These are phyloP conservation scores for Syngnathus scovelli DNA, from an alignment of 2,113 vertebrate species.

Conservation along the genomic window DNA sequence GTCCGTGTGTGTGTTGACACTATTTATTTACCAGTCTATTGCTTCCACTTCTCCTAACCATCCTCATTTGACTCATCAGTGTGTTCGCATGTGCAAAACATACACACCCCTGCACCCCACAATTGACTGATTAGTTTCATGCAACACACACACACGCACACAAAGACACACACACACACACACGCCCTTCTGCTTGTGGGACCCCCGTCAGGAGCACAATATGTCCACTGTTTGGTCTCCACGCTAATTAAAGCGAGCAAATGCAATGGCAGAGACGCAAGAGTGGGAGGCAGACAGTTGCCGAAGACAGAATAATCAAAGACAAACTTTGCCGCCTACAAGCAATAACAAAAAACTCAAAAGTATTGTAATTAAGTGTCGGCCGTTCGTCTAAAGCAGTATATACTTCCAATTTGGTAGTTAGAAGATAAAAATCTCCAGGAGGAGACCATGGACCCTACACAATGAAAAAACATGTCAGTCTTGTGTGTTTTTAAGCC, in stretches of 20 bases:
- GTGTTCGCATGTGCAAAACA: constrained; percentile 3
- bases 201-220: constrained; percentile 46
- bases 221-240: constrained; percentile 52
- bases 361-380: neutral
- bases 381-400: neutral
- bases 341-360: neutral
- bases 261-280: constrained; percentile 40
- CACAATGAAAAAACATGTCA: neutral
- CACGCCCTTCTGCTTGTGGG: constrained; percentile 44
- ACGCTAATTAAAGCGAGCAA: constrained; percentile 53
- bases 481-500: neutral
- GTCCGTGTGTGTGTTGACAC: neutral
- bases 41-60: constrained; percentile 9
- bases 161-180: too few relatives aligned
- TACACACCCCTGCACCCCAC: constrained; percentile 1
- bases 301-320: neutral
- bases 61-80: constrained; percentile 13
- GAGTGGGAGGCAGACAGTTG: constrained; percentile 25
- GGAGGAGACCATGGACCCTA: neutral
- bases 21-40: constrained; percentile 35
- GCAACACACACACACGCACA: constrained; percentile 19
- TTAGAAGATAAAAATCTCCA: neutral
- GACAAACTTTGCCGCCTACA: neutral
- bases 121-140: constrained; percentile 41
- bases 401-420: neutral